A percentile compares a stretch with the other conserved stretches of the same genome.
These are phyloP conservation scores for Orthosia incerta DNA, from an alignment of 2,888 invertebrate genomes.

Conservation along the genomic window DNA sequence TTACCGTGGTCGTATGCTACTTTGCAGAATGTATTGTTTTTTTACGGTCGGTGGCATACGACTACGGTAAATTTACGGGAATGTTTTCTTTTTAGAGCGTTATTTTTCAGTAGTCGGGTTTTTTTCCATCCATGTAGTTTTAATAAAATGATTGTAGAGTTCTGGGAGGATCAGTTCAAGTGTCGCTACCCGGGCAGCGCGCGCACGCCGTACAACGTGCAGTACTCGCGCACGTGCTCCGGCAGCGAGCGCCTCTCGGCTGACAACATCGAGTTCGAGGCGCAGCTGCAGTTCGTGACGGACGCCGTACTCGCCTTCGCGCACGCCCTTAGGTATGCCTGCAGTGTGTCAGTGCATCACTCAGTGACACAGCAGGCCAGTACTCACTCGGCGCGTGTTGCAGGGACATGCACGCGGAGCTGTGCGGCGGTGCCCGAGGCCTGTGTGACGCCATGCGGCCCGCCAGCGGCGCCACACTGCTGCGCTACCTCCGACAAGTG, in stretches of 20 bases:
- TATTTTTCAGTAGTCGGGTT: too few relatives aligned
- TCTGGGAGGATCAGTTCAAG: slow-evolving; percentile 98
- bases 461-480: slow-evolving; percentile 96
- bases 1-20: too few relatives aligned
- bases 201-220: slow-evolving; percentile 95
- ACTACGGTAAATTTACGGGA: too few relatives aligned
- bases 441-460: slow-evolving; percentile 97
- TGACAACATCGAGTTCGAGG: slow-evolving; percentile 96
- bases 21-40: too few relatives aligned
- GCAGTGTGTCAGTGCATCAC: too few relatives aligned
- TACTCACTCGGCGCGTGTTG: slow-evolving; percentile 9
- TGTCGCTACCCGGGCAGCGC: slow-evolving; percentile 96
- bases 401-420: slow-evolving; percentile 96
- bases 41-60: too few relatives aligned
- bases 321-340: slow-evolving; percentile 93
- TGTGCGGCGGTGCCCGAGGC: slow-evolving; percentile 94
- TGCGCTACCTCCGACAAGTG: slow-evolving; percentile 96
- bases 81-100: too few relatives aligned
- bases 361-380: background rate
- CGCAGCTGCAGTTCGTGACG: slow-evolving; percentile 98
- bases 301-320: slow-evolving; percentile 99
- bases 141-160: slow-evolving; percentile 91
- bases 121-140: background rate
- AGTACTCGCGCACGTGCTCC: slow-evolving; percentile 93
- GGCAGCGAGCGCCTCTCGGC: slow-evolving; percentile 94